phyloP scores from a whole-genome alignment of 1,140 invertebrate species.

The Apis mellifera region Amel_HAv3.1 CM009936.2:10428001-10428500 shows the following conservation, averaged over 20 bases:
- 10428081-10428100: background rate
- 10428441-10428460: too few relatives aligned
- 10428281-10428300: conserved; percentile 38
- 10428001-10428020: conserved; percentile 98
- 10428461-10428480: background rate
- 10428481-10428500: conserved; percentile 96
- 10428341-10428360: background rate
- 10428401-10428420: background rate
- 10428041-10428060: conserved; percentile 92
- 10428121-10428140: too few relatives aligned
- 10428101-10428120: too few relatives aligned
- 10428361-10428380: background rate
- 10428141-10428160: too few relatives aligned
- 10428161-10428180: background rate
- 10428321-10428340: background rate
- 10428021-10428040: conserved; percentile 94
- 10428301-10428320: background rate
- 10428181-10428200: background rate
- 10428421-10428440: too few relatives aligned
- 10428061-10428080: conserved; percentile 93
- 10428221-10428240: conserved; percentile 61
- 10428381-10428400: too few relatives aligned
- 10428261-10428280: background rate
- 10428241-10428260: conserved; percentile 43
- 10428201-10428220: conserved; percentile 15